Evolutionary conservation across 2,888 invertebrate genomes (phyloP).

Genomic region (Dryococelus australis): DNA sequence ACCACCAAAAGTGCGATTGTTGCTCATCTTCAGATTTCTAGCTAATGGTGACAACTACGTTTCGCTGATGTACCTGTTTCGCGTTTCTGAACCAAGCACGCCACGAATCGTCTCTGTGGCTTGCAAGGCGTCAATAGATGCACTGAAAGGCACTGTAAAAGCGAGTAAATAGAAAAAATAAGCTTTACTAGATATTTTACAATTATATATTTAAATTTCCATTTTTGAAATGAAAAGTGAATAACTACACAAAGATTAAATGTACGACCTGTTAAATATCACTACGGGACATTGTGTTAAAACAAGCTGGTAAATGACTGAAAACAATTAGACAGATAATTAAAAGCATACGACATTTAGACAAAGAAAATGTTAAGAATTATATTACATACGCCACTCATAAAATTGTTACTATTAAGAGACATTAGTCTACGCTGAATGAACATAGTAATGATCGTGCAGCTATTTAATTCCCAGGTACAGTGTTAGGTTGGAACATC

Average conservation of each 20-base stretch:
- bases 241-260: background rate
- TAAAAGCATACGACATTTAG: background rate
- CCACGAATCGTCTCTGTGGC: constrained; percentile 24
- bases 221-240: background rate
- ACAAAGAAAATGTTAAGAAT: too few species aligned
- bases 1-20: background rate
- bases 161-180: background rate
- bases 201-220: background rate
- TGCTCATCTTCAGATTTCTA: background rate
- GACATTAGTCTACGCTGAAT: too few species aligned
- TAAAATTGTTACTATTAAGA: too few species aligned
- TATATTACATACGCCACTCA: too few species aligned
- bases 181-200: background rate
- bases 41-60: constrained; percentile 22
- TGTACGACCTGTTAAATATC: background rate
- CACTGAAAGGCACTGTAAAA: background rate
- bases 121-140: constrained; percentile 5
- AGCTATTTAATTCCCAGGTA: too few species aligned
- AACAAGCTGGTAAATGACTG: background rate
- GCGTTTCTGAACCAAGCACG: background rate
- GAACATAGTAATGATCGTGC: too few species aligned
- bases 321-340: background rate
- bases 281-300: background rate
- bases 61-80: background rate
- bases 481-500: too few species aligned